These are phyloP conservation scores for Pollimyrus isidori DNA, from an alignment of 2,113 vertebrate species.

Conservation along the genomic window DNA sequence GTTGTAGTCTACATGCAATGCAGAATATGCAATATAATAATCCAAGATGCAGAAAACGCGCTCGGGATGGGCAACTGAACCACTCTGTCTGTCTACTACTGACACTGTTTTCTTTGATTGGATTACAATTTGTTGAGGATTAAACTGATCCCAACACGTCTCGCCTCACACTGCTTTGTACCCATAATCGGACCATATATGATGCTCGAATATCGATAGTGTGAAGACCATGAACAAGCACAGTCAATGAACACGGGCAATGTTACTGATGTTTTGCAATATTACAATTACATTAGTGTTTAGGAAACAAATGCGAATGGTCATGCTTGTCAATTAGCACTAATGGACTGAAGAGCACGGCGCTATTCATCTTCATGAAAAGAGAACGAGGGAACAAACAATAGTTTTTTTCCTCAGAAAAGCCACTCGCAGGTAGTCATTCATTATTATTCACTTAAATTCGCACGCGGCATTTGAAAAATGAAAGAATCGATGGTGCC, in stretches of 20 bases:
- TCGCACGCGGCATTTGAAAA: not conserved
- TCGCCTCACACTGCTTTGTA: not conserved
- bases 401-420: not conserved
- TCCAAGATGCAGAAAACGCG: not conserved
- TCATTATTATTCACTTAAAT: not conserved
- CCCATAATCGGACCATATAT: not conserved
- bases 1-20: not conserved
- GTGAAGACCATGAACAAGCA: not conserved
- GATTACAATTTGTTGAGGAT: not conserved
- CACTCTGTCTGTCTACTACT: not conserved
- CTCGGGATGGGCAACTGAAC: not conserved
- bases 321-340: not conserved
- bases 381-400: not conserved
- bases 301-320: slow-evolving; percentile 15
- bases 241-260: not conserved
- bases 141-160: not conserved
- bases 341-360: slow-evolving; percentile 9
- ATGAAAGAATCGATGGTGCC: slow-evolving; percentile 6
- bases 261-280: not conserved
- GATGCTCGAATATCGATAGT: not conserved
- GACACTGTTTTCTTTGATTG: not conserved
- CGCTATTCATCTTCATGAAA: not conserved
- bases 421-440: not conserved
- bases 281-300: not conserved
- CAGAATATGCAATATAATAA: not conserved